Evolutionary conservation across 2,113 vertebrate species (phyloP).

Genomic region (Aphelocoma coerulescens): DNA sequence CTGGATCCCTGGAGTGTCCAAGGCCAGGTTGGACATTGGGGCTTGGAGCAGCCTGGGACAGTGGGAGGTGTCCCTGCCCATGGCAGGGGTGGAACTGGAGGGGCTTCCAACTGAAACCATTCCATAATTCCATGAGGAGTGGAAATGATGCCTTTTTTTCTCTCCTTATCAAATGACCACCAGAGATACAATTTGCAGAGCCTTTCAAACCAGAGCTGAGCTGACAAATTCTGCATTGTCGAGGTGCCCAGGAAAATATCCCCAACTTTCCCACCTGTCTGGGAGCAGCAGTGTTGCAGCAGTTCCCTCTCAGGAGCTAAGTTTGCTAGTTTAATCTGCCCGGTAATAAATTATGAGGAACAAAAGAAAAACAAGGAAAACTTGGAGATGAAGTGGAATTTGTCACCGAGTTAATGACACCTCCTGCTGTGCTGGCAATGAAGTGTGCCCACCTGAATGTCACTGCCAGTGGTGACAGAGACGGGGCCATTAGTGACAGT

Average conservation of each 20-base stretch:
- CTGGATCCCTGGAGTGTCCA: background rate
- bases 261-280: background rate
- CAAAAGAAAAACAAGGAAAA: background rate
- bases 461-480: background rate
- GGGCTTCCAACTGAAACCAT: accelerated
- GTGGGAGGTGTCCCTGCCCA: background rate
- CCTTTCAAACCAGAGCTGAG: background rate
- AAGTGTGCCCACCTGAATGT: conserved; percentile 16
- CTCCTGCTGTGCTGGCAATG: background rate
- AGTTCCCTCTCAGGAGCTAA: background rate
- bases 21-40: background rate
- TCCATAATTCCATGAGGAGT: background rate
- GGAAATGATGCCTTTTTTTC: background rate
- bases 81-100: background rate
- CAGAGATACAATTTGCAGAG: background rate
- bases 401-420: conserved; percentile 19
- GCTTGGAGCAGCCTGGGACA: background rate
- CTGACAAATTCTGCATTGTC: accelerated
- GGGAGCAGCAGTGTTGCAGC: background rate
- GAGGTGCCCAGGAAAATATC: background rate
- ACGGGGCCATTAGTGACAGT: background rate
- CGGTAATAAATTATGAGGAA: background rate
- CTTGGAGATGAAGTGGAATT: background rate
- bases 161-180: background rate
- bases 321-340: background rate